Evolutionary conservation across 1,140 invertebrate species (phyloP), one percentile per base, ranked within the genome.

Genomic region (Pachypeltis micranthus): DNA sequence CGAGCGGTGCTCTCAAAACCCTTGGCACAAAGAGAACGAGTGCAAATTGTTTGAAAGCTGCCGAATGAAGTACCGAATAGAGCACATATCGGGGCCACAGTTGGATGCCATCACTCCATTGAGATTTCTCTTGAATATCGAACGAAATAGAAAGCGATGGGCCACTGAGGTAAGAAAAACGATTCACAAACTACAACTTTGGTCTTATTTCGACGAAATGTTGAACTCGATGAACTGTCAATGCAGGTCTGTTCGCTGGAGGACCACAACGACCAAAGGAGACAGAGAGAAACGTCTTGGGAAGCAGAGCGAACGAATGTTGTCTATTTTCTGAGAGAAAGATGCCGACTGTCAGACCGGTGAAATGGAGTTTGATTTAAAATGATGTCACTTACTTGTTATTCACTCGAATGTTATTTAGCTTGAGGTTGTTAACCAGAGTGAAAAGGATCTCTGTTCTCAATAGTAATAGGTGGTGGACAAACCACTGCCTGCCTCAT

Each of bases 91-190:
- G 25, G 78, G 84, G 47, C 78, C 85, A 2, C 87, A 89, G 73
- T 80, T 86, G 63, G 87, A 91, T 71, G 90, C 87, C 72, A 83
- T 91, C 64, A 87, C 85, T 25, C 85, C 86, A 10, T 74, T 91
- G 60, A 82, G 89, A 70, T 74, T 90, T 39, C 75, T 91, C 21
- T 71, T 90, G 44, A 80, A 84, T 1, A 85, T 83, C 68, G 85
- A 90, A 70, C 79, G 76, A 59, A 77, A 85, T 70, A 79, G 81
- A 0, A 79, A 83, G 29, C 76, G 83, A 70, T 91, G 87, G 87
- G 47, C 47, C 4, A 51, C 47, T 3, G 47, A 51, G 47, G 47
- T 51, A 21, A 51, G 47, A 10, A 51, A 21, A 10, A 21, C 21
- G 12, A 51, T 4, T 51, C 23, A n/a, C n/a, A n/a, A n/a, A n/a